Evolutionary conservation across 2,888 invertebrate species (phyloP), one percentile per base, ranked within the genome.

Genomic region (Nomada fabriciana): DNA sequence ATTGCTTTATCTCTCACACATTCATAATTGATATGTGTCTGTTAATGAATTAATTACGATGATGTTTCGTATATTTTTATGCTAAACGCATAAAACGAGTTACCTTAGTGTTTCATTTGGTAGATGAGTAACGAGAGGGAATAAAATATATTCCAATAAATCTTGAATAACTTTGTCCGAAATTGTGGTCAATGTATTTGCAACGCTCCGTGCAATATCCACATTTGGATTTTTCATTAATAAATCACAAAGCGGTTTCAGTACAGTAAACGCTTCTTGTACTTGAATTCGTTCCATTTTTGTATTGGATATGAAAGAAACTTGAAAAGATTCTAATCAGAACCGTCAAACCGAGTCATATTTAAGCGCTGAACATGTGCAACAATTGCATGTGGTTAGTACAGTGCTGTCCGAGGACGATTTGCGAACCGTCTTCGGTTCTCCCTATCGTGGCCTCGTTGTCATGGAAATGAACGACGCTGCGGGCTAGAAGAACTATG

Each of bases 171-270:
- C 92, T 65, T 94, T 93, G 36, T 91, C 90, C 59, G 94, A 94
- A 77, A 95, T 88, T 36, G 92, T 93, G n/a, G 90, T 86, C 7
- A 95, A 90, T 25, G 91, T 84, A 7, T 88, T 81, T 3, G 89
- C 89, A 80, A 95, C 94, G 43, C 93, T 89, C 11, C 86, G 84
- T 47, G 95, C 92, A 76, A 91, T 94, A 47, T 94, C 93, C 42
- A 92, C 87, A 36, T 94, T 93, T 1, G 95, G 95, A 84, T 93
- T 90, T 61, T 94, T 92, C 92, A 95, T 94, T 43, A 96, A 92
- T 80, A 93, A 90, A 90, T 95, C 95, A 86, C 95, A 95, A 25
- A 95, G 89, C 25, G 95, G 95, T 90, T 95, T 95, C 65, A 96
- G 93, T 57, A 90, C 69, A 2, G 86, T 76, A 78, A 93, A 92